Evolutionary conservation across 2,888 invertebrate genomes (phyloP), one percentile per base, ranked within the genome.

Genomic region (Chymomyza procnemis): DNA sequence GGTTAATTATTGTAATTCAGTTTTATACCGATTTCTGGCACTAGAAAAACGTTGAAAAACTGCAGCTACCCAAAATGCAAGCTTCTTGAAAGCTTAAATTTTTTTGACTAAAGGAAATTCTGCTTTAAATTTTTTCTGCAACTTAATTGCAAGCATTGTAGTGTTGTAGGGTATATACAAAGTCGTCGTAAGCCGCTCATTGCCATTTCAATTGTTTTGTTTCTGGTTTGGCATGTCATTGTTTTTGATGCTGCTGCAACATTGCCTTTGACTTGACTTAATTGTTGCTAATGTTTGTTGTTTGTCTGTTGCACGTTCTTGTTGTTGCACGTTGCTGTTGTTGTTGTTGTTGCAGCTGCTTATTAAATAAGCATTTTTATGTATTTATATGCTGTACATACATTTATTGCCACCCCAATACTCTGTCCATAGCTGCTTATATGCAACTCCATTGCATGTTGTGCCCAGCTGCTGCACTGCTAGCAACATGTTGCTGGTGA

Each of bases 401-500:
- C 21, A 52, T 54, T 19, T 54, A 54, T 50, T 50, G 54, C 14
- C 21, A 19, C 21, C 54, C 54, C 19, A 22, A 21, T 21, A 19
- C 26, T n/a, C n/a, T 9, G 12, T n/a, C 5, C 26, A 26, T 26
- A 26, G 26, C 26, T 19, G 47, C 46, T n/a, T 59, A 9, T 34
- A 18, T 46, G n/a, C 48, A 30, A 52, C 26, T 12, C 12, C 57
- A 46, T 65, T 57, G 50, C 69, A 58, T 65, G 58, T 61, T 69
- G 59, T 8, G 12, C 22, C 21, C 54, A 50, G 18, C 18, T 54
- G 54, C 54, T 12, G 52, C 19, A 19, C 19, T n/a, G n/a, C n/a
- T 21, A 21, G 73, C 73, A 73, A 73, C 73, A 73, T 69, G 69
- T 73, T 73, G 73, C 69, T 71, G 61, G 14, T 59, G 52, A 19